These are phyloP conservation scores for Saiga tatarica DNA, from an alignment of 2,113 vertebrate genomes.

Conservation along the genomic window DNA sequence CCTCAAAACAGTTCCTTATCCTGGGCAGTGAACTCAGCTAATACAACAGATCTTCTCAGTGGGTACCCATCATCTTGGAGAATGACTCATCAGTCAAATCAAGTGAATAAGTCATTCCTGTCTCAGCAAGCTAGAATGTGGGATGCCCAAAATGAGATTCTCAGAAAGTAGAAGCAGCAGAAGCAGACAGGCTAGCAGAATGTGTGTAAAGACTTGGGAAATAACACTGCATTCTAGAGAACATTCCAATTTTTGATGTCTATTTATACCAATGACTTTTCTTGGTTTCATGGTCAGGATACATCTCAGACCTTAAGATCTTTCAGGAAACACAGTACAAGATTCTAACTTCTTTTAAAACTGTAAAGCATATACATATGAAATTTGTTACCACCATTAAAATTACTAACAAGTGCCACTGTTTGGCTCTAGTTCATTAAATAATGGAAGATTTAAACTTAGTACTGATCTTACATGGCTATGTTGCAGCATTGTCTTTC, in stretches of 20 bases:
- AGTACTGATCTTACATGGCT: not conserved
- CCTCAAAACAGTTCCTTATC: not conserved
- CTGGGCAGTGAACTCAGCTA: not conserved
- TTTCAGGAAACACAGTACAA: not conserved
- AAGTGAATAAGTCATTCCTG: not conserved
- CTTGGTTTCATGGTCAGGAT: not conserved
- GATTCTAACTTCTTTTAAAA: conserved; percentile 37
- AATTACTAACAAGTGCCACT: not conserved
- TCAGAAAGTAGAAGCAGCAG: not conserved
- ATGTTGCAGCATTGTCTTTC: conserved; percentile 10
- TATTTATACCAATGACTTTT: not conserved
- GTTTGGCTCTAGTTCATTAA: conserved; percentile 21
- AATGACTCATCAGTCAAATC: not conserved
- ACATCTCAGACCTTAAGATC: not conserved
- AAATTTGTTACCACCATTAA: not conserved
- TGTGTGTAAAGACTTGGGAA: not conserved
- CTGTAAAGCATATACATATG: not conserved
- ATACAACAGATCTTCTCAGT: not conserved
- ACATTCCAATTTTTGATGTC: not conserved
- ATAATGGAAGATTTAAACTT: not conserved
- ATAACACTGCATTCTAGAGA: not conserved
- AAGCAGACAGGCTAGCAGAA: not conserved
- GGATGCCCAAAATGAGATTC: not conserved
- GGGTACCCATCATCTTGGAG: not conserved
- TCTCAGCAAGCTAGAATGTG: not conserved